Conservation (phyloP, 2,113 vertebrate species). For the Cranoglanis bouderius region DNA sequence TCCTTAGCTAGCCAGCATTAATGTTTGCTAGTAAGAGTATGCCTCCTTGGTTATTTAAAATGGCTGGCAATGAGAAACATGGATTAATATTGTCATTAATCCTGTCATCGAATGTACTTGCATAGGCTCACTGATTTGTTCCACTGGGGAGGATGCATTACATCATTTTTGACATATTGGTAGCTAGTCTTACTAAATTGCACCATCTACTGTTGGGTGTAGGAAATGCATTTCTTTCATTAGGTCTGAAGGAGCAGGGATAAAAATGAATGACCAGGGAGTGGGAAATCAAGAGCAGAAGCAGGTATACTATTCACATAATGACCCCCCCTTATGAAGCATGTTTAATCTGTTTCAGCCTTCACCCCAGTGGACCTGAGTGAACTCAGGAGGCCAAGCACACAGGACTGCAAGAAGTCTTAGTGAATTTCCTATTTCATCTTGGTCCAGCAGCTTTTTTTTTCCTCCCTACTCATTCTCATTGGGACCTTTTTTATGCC, state of each 20-base stretch:
- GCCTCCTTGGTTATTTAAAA: not conserved
- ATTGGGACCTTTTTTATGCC: conserved; percentile 69
- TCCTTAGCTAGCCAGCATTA: not conserved
- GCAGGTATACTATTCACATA: too few relatives aligned
- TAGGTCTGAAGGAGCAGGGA: not conserved
- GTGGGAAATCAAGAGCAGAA: not conserved
- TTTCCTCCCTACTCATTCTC: conserved; percentile 59
- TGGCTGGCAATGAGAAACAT: not conserved
- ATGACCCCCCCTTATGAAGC: not conserved
- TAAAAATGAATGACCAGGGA: not conserved
- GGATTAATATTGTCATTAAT: not conserved
- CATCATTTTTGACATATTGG: not conserved
- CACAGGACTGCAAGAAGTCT: conserved; percentile 89
- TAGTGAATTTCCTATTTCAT: conserved; percentile 66
- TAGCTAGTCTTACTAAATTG: not conserved
- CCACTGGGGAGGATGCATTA: not conserved
- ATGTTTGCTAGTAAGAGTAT: not conserved
- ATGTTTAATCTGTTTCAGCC: conserved; percentile 68
- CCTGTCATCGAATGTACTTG: not conserved
- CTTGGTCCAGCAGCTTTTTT: conserved; percentile 51
- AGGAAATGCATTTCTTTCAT: not conserved
- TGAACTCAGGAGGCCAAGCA: conserved; percentile 85
- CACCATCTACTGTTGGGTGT: not conserved
- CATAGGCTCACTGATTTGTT: not conserved
- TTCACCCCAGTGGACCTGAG: conserved; percentile 91